Percentiles rank a stretch among this genome's conserved stretches.
Evolutionary conservation across 2,888 invertebrate genomes (phyloP).

Genomic region (Steinernema hermaphroditum): DNA sequence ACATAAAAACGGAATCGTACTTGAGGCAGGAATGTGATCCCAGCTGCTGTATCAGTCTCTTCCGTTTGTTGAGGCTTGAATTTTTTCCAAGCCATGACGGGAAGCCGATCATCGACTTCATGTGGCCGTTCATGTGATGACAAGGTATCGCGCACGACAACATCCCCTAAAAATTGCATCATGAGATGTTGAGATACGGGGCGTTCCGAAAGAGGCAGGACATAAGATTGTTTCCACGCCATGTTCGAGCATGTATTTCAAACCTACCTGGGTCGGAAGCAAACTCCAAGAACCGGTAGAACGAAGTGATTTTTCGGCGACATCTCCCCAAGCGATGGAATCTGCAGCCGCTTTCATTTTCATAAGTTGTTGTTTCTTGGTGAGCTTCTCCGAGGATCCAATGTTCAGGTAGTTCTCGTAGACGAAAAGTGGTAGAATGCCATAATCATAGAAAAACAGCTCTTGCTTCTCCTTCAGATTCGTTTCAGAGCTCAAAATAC

Average conservation of each 20-base stretch:
- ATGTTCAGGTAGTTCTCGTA: constrained; percentile 84
- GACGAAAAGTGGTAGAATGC: constrained; percentile 90
- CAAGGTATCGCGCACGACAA: constrained; percentile 90
- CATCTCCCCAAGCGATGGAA: constrained; percentile 82
- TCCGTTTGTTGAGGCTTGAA: constrained; percentile 81
- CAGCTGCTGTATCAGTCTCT: constrained; percentile 80
- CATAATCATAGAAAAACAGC: constrained; percentile 95
- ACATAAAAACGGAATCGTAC: constrained; percentile 70
- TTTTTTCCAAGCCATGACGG: constrained; percentile 95
- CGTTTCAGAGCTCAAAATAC: constrained; percentile 76
- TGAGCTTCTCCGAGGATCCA: neutral
- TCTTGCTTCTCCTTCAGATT: constrained; percentile 69
- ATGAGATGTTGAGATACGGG: no score
- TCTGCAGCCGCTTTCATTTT: constrained; percentile 82
- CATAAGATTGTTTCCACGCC: no score
- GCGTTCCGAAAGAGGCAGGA: no score
- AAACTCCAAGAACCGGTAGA: constrained; percentile 78
- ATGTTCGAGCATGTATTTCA: no score
- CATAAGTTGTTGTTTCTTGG: constrained; percentile 72
- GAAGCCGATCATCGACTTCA: constrained; percentile 79
- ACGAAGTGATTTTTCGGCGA: constrained; percentile 81
- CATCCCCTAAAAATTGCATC: constrained; percentile 76
- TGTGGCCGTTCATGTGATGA: constrained; percentile 79
- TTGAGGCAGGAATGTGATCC: constrained; percentile 82
- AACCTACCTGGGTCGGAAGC: constrained; percentile 75